These are phyloP conservation scores for Falco naumanni DNA, from an alignment of 2,797 vertebrate genomes.

Conservation along the genomic window DNA sequence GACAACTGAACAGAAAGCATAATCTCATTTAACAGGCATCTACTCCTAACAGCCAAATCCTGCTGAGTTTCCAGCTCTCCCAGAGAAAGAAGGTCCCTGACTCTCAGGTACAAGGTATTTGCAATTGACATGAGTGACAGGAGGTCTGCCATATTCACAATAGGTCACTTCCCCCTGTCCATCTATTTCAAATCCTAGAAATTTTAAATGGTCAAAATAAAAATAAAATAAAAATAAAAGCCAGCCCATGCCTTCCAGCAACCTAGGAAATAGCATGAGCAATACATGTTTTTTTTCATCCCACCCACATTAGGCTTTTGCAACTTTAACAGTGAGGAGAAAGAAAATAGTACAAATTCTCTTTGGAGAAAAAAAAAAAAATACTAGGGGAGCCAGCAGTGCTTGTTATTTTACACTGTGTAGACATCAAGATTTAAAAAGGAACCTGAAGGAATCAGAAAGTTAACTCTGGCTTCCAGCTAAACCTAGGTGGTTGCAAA, in stretches of 20 bases:
- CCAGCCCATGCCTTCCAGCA: background rate
- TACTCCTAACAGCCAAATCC: accelerated
- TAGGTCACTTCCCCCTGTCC: background rate
- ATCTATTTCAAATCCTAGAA: background rate
- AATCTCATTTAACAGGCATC: background rate
- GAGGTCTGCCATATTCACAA: background rate
- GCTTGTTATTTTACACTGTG: background rate
- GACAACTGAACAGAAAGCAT: background rate
- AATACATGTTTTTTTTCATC: background rate
- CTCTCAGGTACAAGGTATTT: background rate
- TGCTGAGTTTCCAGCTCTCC: background rate
- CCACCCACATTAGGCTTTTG: background rate
- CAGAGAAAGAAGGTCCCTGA: background rate
- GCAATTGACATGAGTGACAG: background rate
- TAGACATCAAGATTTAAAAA: background rate
- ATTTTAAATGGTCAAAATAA: background rate
- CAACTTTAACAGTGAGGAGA: background rate
- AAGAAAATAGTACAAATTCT: background rate
- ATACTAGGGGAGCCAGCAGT: background rate
- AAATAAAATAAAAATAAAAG: background rate
- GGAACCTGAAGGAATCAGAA: background rate
- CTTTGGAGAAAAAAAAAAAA: background rate
- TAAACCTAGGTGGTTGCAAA: background rate
- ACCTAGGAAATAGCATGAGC: background rate
- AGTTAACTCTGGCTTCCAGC: background rate